Percentiles rank a stretch among this genome's conserved stretches.
Evolutionary conservation across 2,797 vertebrate genomes (phyloP).

Genomic region (Myripristis murdjan): DNA sequence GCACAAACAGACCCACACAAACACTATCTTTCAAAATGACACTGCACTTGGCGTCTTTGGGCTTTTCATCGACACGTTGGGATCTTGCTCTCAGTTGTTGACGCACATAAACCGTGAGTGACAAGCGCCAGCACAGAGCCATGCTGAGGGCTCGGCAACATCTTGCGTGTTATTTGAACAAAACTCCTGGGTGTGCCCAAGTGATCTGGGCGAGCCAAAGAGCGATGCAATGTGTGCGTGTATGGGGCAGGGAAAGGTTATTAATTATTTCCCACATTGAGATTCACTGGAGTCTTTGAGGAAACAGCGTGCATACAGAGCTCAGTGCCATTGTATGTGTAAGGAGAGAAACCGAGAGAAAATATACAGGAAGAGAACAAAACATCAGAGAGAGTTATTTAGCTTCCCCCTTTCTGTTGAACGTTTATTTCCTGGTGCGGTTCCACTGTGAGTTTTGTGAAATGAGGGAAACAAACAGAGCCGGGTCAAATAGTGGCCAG

Average conservation of each 20-base stretch:
- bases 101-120: constrained; percentile 25
- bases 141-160: constrained; percentile 33
- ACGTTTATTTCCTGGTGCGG: constrained; percentile 1
- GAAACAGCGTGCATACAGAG: background rate
- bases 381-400: background rate
- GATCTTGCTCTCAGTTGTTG: background rate
- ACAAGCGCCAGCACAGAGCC: constrained; percentile 41
- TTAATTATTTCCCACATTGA: constrained; percentile 23
- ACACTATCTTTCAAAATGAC: background rate
- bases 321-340: background rate
- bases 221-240: background rate
- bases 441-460: constrained; percentile 5
- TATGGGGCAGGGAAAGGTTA: background rate
- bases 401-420: constrained; percentile 22
- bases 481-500: constrained; percentile 26
- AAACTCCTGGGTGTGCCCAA: constrained; percentile 42
- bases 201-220: constrained; percentile 10
- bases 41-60: constrained; percentile 5
- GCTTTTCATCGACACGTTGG: constrained; percentile 20
- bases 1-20: background rate
- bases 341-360: constrained; percentile 10
- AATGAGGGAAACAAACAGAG: constrained; percentile 36
- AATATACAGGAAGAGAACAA: background rate
- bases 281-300: constrained; percentile 9
- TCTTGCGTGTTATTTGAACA: constrained; percentile 42